Conservation (phyloP, 2,113 vertebrate genomes). For the Merops nubicus region DNA sequence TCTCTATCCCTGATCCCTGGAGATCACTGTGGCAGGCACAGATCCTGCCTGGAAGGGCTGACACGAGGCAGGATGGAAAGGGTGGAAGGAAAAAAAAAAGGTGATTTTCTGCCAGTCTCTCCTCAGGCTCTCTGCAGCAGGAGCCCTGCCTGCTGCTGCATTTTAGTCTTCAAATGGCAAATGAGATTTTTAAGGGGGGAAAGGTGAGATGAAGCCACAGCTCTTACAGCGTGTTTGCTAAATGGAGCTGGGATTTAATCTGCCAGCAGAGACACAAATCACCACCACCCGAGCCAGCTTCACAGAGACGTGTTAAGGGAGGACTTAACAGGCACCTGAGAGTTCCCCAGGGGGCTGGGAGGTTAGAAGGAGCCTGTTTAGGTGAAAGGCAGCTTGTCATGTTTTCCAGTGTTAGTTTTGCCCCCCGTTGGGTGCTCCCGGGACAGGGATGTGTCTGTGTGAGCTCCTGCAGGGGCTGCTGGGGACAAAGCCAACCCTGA, state of each 20-base stretch:
- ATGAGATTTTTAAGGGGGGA: background rate
- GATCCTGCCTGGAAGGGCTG: background rate
- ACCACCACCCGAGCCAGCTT: background rate
- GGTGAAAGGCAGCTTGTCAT: background rate
- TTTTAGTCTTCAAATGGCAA: background rate
- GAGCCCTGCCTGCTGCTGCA: background rate
- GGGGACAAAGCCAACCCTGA: background rate
- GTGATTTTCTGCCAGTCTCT: no score
- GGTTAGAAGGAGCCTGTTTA: background rate
- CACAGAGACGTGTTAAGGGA: constrained; percentile 30
- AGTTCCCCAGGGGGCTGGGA: background rate
- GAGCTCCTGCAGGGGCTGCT: accelerated
- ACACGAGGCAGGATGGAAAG: background rate
- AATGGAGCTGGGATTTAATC: constrained; percentile 41
- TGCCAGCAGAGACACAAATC: background rate
- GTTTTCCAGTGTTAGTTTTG: background rate
- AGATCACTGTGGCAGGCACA: background rate
- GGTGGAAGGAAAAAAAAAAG: background rate
- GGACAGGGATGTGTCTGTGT: background rate
- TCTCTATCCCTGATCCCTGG: background rate
- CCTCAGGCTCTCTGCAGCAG: background rate
- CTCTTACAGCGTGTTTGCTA: background rate
- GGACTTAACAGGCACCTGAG: constrained; percentile 44
- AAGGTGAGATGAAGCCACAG: background rate
- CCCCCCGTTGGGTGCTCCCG: background rate